Conservation (phyloP, 1,140 invertebrate species). For the Capitella teleta region DNA sequence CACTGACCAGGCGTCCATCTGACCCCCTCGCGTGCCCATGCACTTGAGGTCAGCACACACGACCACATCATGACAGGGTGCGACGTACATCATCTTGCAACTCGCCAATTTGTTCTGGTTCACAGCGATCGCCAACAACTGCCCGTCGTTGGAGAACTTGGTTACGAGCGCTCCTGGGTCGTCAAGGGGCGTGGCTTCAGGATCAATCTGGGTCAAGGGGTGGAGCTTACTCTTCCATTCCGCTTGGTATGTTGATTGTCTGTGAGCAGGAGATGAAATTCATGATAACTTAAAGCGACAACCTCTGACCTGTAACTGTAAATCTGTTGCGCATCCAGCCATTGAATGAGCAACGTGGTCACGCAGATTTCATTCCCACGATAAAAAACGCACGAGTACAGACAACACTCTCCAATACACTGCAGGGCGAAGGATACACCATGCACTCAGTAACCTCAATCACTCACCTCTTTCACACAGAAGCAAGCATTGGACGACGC, state of each 20-base stretch:
- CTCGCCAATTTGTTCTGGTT: constrained; percentile 30
- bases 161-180: constrained; percentile 21
- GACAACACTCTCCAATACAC: neutral
- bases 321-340: neutral
- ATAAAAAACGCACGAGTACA: neutral
- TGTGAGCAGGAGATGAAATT: constrained; percentile 6
- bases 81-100: constrained; percentile 17
- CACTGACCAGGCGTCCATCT: neutral
- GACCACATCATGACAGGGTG: neutral
- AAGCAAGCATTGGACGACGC: no score
- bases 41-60: constrained; percentile 1
- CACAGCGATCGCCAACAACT: constrained; percentile 33
- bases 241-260: constrained; percentile 7
- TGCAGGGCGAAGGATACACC: no score
- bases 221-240: constrained; percentile 9
- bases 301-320: neutral
- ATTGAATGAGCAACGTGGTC: neutral
- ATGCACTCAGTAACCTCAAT: no score
- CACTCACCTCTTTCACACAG: no score
- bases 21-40: neutral
- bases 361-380: neutral
- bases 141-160: constrained; percentile 25
- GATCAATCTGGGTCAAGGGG: neutral
- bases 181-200: neutral
- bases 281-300: neutral